These are phyloP conservation scores for Anolis apletophallus DNA, from an alignment of 2,797 vertebrate genomes.

Conservation along the genomic window DNA sequence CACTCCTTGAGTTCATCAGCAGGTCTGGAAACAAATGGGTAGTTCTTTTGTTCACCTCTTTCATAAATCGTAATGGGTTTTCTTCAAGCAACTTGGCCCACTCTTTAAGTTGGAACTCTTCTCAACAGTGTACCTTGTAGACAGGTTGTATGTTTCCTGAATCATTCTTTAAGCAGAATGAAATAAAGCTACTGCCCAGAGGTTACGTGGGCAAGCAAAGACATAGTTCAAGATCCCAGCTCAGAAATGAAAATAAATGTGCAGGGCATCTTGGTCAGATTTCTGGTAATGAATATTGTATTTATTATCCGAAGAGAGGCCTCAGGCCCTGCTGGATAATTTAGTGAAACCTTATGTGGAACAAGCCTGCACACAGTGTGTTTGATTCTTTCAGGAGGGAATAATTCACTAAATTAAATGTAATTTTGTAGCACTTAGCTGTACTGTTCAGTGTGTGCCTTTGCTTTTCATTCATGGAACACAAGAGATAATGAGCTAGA, in stretches of 20 bases:
- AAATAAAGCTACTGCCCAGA: slow-evolving; percentile 21
- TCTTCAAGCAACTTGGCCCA: slow-evolving; percentile 20
- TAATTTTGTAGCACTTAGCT: slow-evolving; percentile 37
- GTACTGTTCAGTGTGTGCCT: slow-evolving; percentile 20
- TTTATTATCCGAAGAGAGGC: not conserved
- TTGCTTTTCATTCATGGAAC: slow-evolving; percentile 46
- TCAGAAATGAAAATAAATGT: slow-evolving; percentile 23
- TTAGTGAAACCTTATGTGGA: not conserved
- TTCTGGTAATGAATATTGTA: not conserved
- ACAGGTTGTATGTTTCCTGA: slow-evolving; percentile 31
- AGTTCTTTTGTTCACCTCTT: not conserved
- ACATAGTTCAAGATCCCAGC: slow-evolving; percentile 18
- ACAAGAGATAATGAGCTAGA: not conserved
- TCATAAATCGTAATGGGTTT: slow-evolving; percentile 13
- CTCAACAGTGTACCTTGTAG: slow-evolving; percentile 46
- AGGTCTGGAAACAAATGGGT: slow-evolving; percentile 11
- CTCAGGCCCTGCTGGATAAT: not conserved
- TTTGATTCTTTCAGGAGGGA: slow-evolving; percentile 26
- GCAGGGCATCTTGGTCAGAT: not conserved
- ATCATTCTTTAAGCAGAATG: not conserved
- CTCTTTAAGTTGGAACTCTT: slow-evolving; percentile 59
- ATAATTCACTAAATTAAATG: slow-evolving; percentile 48
- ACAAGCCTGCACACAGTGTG: slow-evolving; percentile 1
- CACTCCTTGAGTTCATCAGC: slow-evolving; percentile 1
- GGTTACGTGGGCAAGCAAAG: slow-evolving; percentile 24